Base-by-base conservation (phyloP, 2,113 vertebrate genomes). In the Alosa alosa region DNA sequence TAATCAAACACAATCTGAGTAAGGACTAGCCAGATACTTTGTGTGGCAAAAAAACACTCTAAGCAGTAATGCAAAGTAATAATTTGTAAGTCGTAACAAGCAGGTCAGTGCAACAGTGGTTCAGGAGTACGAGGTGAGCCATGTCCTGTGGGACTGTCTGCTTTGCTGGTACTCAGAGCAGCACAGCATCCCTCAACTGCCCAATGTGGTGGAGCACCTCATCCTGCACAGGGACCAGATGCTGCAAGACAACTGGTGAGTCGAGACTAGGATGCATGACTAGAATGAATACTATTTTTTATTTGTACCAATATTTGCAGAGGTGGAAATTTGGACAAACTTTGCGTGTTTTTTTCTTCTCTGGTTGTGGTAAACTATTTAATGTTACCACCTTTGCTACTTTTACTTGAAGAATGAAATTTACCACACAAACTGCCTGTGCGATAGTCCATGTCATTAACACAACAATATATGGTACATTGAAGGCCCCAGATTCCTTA, bases 141-240 rank as follows among this genome's bases (percentile, higher is more conserved):
- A 88, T 17, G 91, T 94, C 72, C 84, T 95, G 57, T 94, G 90
- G 88, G 89, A 92, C 7, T 93, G 88, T 25, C 90, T 94, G 4
- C 36, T 93, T 86, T 87, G 90, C 84, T 93, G 92, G 91, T 83
- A 91, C 86, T 95, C 93, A 90, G 88, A 91, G 68, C 91, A 93
- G 82, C 93, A 90, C 55, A 90, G 89, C 10, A 89, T 52, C 81
- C 68, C 85, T 83, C 84, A 90, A 83, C 83, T 92, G 83, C 82
- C 88, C 81, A 82, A 92, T 25, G 90, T 93, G 81, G 89, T 94
- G 7, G 36, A 92, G 1, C 88, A 92, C 89, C 88, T 94, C 84
- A 36, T 91, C 36, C 81, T 90, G 57, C 86, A 84, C 82, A 94
- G 91, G 88, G 88, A 88, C 4, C 89, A 93, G 36, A 88, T 94